phyloP scores from a whole-genome alignment of 2,888 invertebrate species.

The Troides oblongomaculatus region DNA sequence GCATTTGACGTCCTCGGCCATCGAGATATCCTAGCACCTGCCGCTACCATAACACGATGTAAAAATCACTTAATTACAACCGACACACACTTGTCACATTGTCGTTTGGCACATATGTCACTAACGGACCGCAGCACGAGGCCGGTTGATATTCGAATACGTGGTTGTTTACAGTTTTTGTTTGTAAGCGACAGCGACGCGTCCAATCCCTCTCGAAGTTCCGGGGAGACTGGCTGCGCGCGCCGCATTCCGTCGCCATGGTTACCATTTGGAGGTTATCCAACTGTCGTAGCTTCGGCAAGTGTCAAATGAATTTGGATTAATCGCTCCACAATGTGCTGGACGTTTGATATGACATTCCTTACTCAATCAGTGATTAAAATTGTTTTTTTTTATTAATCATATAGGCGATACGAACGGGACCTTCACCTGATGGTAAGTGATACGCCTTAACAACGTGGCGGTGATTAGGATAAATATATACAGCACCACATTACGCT shows the following conservation, averaged over 20 bases:
- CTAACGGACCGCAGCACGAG: not conserved
- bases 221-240: constrained; percentile 69
- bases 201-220: constrained; percentile 49
- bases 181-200: constrained; percentile 46
- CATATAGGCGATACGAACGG: too few relatives aligned
- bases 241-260: constrained; percentile 68
- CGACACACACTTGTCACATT: too few relatives aligned
- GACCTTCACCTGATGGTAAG: too few relatives aligned
- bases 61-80: constrained; percentile 19
- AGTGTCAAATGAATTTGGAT: constrained; percentile 27
- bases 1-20: constrained; percentile 63
- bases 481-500: too few relatives aligned
- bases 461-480: too few relatives aligned
- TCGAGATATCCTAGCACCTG: constrained; percentile 38
- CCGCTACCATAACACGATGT: constrained; percentile 48
- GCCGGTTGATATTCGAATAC: constrained; percentile 26
- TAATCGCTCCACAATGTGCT: constrained; percentile 24
- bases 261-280: constrained; percentile 49
- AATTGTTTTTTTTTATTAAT: too few relatives aligned
- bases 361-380: not conserved
- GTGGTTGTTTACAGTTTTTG: constrained; percentile 35
- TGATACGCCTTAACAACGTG: too few relatives aligned
- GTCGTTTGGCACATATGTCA: not conserved
- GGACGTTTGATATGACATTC: not conserved
- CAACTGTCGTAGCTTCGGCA: constrained; percentile 29